phyloP scores from a whole-genome alignment of 1,140 invertebrate genomes.

The Drosophila oshimai region DNA sequence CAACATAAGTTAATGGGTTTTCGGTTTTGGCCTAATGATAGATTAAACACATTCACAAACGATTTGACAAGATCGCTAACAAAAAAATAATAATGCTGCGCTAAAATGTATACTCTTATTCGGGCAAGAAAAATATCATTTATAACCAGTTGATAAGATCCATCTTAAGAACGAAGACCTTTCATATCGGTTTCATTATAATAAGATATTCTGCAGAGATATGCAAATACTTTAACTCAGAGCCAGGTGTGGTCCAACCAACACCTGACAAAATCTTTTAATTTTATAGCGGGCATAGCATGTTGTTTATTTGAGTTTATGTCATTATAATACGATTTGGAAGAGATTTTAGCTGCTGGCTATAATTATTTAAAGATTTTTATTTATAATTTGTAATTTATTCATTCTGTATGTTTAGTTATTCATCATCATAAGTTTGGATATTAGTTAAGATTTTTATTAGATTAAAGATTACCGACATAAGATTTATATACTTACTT shows the following conservation, averaged over 20 bases:
- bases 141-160: constrained; percentile 44
- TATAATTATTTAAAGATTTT: background rate
- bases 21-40: constrained; percentile 64
- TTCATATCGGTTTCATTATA: constrained; percentile 23
- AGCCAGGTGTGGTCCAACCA: constrained; percentile 19
- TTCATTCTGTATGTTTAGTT: constrained; percentile 14
- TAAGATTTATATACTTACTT: background rate
- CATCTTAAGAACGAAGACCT: background rate
- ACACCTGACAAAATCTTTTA: constrained; percentile 49
- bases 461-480: background rate
- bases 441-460: background rate
- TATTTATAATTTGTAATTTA: background rate
- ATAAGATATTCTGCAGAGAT: constrained; percentile 37
- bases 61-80: constrained; percentile 52
- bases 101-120: constrained; percentile 16
- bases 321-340: constrained; percentile 49
- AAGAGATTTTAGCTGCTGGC: constrained; percentile 50
- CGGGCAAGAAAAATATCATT: constrained; percentile 34
- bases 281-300: constrained; percentile 52
- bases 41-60: constrained; percentile 51
- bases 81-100: constrained; percentile 5
- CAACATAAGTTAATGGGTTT: constrained; percentile 69
- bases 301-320: constrained; percentile 42
- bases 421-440: background rate
- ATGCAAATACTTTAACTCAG: constrained; percentile 26